Conservation (phyloP, 92 coral and sea anemone genomes). For the Phenganax stokvisi region DNA sequence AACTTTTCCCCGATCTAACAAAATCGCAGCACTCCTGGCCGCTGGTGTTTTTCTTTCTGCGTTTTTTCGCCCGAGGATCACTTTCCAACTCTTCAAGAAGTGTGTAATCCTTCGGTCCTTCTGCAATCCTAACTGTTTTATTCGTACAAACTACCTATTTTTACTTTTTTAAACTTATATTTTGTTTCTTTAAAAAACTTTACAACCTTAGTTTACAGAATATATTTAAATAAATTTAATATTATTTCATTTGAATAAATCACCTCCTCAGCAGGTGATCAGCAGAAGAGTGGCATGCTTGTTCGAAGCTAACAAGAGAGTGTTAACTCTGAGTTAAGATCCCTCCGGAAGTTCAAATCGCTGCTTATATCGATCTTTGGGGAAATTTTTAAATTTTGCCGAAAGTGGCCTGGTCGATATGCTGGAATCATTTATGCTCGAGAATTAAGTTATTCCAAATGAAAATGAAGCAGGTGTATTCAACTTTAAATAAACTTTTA, state of each 20-base stretch:
- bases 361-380: constrained; percentile 36
- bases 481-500: background rate
- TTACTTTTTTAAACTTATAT: background rate
- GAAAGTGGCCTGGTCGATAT: constrained; percentile 24
- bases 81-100: no score
- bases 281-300: constrained; percentile 3
- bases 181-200: background rate
- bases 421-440: constrained; percentile 31
- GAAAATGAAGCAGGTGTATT: constrained; percentile 11
- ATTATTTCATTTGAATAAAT: background rate
- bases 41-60: no score
- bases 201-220: background rate
- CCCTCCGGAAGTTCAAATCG: constrained; percentile 41
- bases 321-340: constrained; percentile 28
- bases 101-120: no score
- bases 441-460: constrained; percentile 25
- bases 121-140: no score
- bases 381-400: constrained; percentile 13
- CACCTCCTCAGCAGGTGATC: background rate
- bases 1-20: no score
- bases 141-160: background rate
- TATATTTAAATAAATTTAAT: background rate
- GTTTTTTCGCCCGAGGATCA: no score
- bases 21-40: no score
- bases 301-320: constrained; percentile 24